A percentile compares a stretch with the other conserved stretches of the same genome.
Conservation (phyloP, 1,140 invertebrate genomes). For the Globodera ellingtonae region DNA sequence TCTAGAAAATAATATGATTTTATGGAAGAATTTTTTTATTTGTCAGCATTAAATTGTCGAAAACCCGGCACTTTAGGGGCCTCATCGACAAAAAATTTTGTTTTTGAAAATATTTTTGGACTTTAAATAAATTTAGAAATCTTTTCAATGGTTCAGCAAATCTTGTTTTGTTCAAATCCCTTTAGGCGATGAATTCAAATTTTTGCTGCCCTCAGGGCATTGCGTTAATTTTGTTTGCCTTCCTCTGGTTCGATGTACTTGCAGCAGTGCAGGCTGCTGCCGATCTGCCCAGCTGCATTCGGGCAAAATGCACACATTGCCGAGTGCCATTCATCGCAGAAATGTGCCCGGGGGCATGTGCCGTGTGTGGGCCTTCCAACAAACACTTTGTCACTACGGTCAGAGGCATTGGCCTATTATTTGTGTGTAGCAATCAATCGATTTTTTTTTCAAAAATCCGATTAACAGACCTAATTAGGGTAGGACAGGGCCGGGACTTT, state of each 20-base stretch:
- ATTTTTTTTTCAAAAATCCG: slow-evolving; percentile 9
- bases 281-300: slow-evolving; percentile 49
- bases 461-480: slow-evolving; percentile 32
- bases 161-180: too few relatives aligned
- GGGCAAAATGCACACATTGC: slow-evolving; percentile 50
- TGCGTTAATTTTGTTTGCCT: background rate
- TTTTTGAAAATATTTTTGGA: too few relatives aligned
- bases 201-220: background rate
- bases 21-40: too few relatives aligned
- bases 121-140: too few relatives aligned
- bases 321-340: slow-evolving; percentile 48
- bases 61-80: too few relatives aligned
- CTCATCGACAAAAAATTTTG: too few relatives aligned
- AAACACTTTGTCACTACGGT: slow-evolving; percentile 11
- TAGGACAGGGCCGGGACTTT: too few relatives aligned
- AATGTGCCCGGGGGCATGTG: slow-evolving; percentile 49
- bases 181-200: background rate
- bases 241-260: background rate
- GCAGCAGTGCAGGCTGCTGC: background rate
- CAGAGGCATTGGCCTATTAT: background rate
- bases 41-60: too few relatives aligned
- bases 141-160: too few relatives aligned
- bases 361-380: slow-evolving; percentile 22
- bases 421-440: background rate
- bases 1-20: too few relatives aligned